phyloP scores from a whole-genome alignment of 2,888 invertebrate species.

The Chironomus riparius region DNA sequence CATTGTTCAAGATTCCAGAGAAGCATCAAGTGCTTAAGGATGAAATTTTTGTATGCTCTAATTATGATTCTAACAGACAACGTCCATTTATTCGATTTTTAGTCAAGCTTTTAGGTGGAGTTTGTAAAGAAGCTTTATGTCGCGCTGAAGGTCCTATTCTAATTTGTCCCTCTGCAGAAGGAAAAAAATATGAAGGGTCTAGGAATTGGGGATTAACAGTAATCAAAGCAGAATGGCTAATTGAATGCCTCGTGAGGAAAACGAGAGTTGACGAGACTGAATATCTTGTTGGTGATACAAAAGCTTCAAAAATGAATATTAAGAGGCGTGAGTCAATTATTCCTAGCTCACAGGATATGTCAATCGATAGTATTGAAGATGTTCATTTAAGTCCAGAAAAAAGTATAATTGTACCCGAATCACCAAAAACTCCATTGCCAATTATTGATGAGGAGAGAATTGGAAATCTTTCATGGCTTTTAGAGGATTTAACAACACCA shows the following conservation, averaged over 20 bases:
- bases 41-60: neutral
- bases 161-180: neutral
- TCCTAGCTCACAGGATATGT: neutral
- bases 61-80: neutral
- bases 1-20: neutral
- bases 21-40: neutral
- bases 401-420: too few relatives aligned
- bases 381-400: neutral
- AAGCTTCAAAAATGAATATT: neutral
- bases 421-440: neutral
- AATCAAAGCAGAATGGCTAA: neutral
- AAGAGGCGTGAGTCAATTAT: neutral
- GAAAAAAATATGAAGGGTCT: neutral
- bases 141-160: neutral
- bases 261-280: neutral
- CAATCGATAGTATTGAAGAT: neutral
- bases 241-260: neutral
- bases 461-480: neutral
- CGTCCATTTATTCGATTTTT: neutral
- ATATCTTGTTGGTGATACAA: conserved; percentile 4
- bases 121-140: neutral
- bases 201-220: neutral
- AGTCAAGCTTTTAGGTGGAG: neutral
- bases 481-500: neutral
- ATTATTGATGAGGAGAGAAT: neutral